Evolutionary conservation across 2,113 vertebrate species (phyloP).

Genomic region (Peromyscus maniculatus): DNA sequence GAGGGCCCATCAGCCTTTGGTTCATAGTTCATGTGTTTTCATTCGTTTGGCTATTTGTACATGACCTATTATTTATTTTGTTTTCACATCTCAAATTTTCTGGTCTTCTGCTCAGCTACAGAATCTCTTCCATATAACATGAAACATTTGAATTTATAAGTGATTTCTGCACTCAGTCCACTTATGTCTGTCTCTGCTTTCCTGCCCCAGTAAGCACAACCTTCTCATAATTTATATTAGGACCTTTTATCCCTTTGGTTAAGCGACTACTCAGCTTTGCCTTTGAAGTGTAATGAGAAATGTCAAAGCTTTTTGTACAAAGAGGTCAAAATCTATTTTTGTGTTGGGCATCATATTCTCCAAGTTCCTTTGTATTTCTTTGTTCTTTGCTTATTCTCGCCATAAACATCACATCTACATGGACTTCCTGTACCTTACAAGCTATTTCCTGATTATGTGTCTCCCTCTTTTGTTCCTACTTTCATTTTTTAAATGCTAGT

Average conservation of each 20-base stretch:
- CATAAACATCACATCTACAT: not conserved
- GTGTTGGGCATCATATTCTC: not conserved
- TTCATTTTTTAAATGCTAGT: not conserved
- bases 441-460: not conserved
- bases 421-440: not conserved
- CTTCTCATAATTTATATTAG: not conserved
- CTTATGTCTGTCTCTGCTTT: not conserved
- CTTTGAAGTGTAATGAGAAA: not conserved
- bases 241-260: not conserved
- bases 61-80: not conserved
- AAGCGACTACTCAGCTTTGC: not conserved
- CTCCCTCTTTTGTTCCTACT: not conserved
- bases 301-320: not conserved
- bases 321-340: not conserved
- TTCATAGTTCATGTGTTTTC: too few relatives aligned
- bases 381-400: not conserved
- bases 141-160: not conserved
- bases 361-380: not conserved
- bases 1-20: too few relatives aligned
- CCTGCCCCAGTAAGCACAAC: not conserved
- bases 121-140: not conserved
- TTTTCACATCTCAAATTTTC: not conserved
- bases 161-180: fast-evolving
- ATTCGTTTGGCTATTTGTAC: not conserved
- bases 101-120: not conserved